phyloP scores from a whole-genome alignment of 2,888 invertebrate genomes.

The Argyresthia goedartella region DNA sequence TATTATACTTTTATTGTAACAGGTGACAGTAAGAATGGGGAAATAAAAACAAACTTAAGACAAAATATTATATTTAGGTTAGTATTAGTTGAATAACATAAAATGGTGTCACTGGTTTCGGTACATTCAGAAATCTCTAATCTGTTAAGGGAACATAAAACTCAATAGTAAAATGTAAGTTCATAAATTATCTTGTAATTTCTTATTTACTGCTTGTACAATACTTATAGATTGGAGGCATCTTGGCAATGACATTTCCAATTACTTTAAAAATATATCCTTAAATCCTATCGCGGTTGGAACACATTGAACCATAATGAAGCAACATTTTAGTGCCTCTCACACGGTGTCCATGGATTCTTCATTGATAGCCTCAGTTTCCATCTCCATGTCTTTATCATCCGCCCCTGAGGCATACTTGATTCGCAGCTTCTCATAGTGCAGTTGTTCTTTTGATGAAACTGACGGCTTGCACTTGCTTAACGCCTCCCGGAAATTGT shows the following conservation, averaged over 20 bases:
- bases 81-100: neutral
- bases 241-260: neutral
- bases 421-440: slow-evolving; percentile 80
- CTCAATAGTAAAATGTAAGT: no score
- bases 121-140: no score
- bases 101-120: no score
- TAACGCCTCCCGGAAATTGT: slow-evolving; percentile 85
- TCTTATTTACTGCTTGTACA: no score
- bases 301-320: slow-evolving; percentile 19
- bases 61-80: slow-evolving; percentile 22
- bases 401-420: slow-evolving; percentile 73
- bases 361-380: slow-evolving; percentile 58
- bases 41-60: slow-evolving; percentile 16
- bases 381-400: slow-evolving; percentile 68
- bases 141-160: no score
- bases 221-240: neutral
- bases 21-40: neutral
- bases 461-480: slow-evolving; percentile 90
- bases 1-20: neutral
- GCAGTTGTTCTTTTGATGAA: slow-evolving; percentile 80
- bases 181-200: no score
- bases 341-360: slow-evolving; percentile 66
- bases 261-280: neutral
- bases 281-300: neutral
- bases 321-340: slow-evolving; percentile 29